phyloP scores from a whole-genome alignment of 1,140 invertebrate genomes.

The Oreohelix idahoensis region DNA sequence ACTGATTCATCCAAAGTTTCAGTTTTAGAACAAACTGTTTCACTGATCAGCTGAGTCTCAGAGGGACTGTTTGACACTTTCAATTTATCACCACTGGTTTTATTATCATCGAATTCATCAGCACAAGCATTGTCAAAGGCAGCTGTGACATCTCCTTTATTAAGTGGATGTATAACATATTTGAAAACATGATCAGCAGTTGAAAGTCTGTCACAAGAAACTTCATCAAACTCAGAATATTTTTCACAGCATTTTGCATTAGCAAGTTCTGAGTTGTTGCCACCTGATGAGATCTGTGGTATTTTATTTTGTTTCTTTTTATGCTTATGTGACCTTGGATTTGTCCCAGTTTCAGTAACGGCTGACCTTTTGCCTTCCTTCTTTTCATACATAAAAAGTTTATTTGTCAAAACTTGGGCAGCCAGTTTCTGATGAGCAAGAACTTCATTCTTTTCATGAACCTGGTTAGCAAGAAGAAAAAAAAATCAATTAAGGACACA shows the following conservation, averaged over 20 bases:
- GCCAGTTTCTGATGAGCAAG: constrained; percentile 65
- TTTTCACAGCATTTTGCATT: neutral
- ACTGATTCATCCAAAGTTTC: no score
- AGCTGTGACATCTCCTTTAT: neutral
- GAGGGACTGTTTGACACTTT: neutral
- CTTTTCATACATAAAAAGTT: constrained; percentile 26
- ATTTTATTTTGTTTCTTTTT: constrained; percentile 1
- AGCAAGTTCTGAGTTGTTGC: neutral
- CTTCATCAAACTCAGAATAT: neutral
- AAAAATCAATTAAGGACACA: neutral
- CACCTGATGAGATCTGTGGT: neutral
- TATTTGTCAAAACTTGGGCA: constrained; percentile 55
- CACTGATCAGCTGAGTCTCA: no score
- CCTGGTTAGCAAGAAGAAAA: constrained; percentile 49
- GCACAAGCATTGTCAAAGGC: neutral
- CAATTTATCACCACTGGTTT: neutral
- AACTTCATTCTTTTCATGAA: constrained; percentile 63
- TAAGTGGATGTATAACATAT: neutral
- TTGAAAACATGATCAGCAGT: neutral
- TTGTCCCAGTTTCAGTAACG: neutral
- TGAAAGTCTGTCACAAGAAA: neutral
- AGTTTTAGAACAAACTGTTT: no score
- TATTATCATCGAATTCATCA: neutral
- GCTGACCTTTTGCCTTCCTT: neutral
- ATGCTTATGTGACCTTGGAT: neutral